These are phyloP conservation scores for Mormyrops attenuatus DNA, from an alignment of 2,797 vertebrate genomes.

Conservation along the genomic window DNA sequence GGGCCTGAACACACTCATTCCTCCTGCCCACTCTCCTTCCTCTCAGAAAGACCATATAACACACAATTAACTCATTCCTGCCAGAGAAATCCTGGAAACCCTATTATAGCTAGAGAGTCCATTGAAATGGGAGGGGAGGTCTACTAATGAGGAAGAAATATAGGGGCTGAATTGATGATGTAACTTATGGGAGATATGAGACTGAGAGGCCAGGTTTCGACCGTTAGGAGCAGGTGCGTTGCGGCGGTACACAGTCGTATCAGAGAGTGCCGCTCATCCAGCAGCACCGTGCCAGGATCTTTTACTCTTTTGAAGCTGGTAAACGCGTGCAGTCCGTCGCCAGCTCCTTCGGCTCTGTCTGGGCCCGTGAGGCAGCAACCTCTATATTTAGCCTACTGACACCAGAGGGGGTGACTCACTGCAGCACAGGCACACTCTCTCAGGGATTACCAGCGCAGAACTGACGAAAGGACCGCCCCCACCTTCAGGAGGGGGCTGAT, in stretches of 20 bases:
- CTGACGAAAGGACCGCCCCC: neutral
- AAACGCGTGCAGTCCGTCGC: neutral
- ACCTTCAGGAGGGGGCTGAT: constrained; percentile 2
- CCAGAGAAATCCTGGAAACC: neutral
- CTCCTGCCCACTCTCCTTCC: neutral
- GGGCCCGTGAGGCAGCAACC: neutral
- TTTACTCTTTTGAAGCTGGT: neutral
- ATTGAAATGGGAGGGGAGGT: neutral
- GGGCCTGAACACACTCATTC: neutral
- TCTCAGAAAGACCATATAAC: neutral
- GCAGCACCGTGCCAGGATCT: neutral
- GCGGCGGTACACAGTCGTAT: neutral
- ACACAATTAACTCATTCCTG: neutral
- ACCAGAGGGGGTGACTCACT: constrained; percentile 22
- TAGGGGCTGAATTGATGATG: neutral
- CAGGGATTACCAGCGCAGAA: constrained; percentile 21
- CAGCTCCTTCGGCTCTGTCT: neutral
- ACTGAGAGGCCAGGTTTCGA: neutral
- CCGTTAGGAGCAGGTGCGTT: neutral
- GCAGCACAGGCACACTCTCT: constrained; percentile 13
- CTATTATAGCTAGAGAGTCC: neutral
- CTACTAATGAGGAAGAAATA: neutral
- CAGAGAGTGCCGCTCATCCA: neutral
- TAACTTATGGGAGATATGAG: neutral
- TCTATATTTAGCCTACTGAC: constrained; percentile 26